Conservation (phyloP, 2,888 invertebrate genomes). For the Andrena flavipes region DNA sequence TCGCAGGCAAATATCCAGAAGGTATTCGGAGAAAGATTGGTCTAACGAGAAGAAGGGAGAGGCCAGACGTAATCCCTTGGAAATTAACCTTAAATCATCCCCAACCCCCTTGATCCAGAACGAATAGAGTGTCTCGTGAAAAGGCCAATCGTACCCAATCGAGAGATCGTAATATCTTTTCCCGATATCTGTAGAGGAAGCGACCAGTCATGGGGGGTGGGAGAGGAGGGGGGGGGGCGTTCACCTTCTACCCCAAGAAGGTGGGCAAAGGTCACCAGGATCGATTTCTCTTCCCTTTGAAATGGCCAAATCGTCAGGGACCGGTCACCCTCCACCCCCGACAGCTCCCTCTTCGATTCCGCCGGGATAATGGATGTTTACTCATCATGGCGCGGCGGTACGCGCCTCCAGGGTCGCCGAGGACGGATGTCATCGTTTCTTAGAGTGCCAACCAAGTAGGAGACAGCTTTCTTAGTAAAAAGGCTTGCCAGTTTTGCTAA, state of each 20-base stretch:
- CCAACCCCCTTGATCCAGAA: slow-evolving; percentile 61
- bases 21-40: slow-evolving; percentile 12
- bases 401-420: neutral
- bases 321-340: slow-evolving; percentile 8
- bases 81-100: slow-evolving; percentile 76
- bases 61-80: slow-evolving; percentile 69
- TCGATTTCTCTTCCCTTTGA: slow-evolving; percentile 70
- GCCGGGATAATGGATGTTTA: slow-evolving; percentile 69
- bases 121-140: slow-evolving; percentile 70
- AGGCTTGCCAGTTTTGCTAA: slow-evolving; percentile 30
- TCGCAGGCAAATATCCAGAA: slow-evolving; percentile 36
- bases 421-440: slow-evolving; percentile 52
- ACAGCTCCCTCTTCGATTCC: slow-evolving; percentile 36
- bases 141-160: slow-evolving; percentile 74
- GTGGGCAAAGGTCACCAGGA: slow-evolving; percentile 65
- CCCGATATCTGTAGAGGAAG: slow-evolving; percentile 67
- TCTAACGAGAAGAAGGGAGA: slow-evolving; percentile 37
- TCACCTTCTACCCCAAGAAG: slow-evolving; percentile 56
- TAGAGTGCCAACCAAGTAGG: slow-evolving; percentile 11
- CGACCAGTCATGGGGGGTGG: slow-evolving; percentile 54
- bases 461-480: slow-evolving; percentile 23
- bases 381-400: slow-evolving; percentile 52
- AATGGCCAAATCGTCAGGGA: slow-evolving; percentile 62
- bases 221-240: slow-evolving; percentile 1
- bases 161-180: slow-evolving; percentile 74